These are phyloP conservation scores for Micropterix aruncella DNA, from an alignment of 2,888 invertebrate species.

Conservation along the genomic window DNA sequence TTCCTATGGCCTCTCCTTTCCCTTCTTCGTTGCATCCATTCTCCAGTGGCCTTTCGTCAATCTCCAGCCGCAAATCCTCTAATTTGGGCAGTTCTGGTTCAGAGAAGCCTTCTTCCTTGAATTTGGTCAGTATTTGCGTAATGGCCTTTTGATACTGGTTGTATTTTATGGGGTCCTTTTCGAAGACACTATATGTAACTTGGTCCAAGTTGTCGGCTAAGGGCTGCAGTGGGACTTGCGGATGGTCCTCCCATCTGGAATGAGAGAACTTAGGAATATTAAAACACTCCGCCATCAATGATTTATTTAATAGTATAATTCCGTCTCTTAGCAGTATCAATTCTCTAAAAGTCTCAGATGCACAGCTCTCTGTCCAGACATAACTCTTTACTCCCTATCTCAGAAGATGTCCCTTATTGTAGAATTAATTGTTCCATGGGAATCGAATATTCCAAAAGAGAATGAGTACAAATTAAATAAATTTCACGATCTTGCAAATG, in stretches of 20 bases:
- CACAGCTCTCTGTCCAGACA: too few species aligned
- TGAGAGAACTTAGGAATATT: slow-evolving; percentile 2
- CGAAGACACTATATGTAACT: slow-evolving; percentile 94
- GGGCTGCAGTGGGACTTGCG: slow-evolving; percentile 87
- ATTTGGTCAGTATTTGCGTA: slow-evolving; percentile 14
- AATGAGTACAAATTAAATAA: too few species aligned
- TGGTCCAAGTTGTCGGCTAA: slow-evolving; percentile 91
- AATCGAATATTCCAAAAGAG: too few species aligned
- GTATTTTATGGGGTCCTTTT: slow-evolving; percentile 95
- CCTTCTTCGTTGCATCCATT: slow-evolving; percentile 8
- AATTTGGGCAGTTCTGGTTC: too few species aligned
- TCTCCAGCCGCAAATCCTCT: too few species aligned
- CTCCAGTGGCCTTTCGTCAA: slow-evolving; percentile 21
- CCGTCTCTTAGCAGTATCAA: too few species aligned
- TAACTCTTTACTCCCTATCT: too few species aligned
- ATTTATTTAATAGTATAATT: slow-evolving; percentile 14
- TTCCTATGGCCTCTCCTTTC: slow-evolving; percentile 15
- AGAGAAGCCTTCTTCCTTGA: not conserved
- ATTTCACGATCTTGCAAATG: too few species aligned
- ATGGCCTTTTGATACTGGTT: slow-evolving; percentile 77
- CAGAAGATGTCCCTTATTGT: too few species aligned
- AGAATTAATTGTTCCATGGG: too few species aligned
- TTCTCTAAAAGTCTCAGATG: too few species aligned
- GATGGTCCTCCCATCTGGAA: slow-evolving; percentile 78
- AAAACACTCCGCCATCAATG: slow-evolving; percentile 14